These are phyloP conservation scores for Aplysia californica DNA, from an alignment of 1,140 invertebrate genomes.

Conservation along the genomic window DNA sequence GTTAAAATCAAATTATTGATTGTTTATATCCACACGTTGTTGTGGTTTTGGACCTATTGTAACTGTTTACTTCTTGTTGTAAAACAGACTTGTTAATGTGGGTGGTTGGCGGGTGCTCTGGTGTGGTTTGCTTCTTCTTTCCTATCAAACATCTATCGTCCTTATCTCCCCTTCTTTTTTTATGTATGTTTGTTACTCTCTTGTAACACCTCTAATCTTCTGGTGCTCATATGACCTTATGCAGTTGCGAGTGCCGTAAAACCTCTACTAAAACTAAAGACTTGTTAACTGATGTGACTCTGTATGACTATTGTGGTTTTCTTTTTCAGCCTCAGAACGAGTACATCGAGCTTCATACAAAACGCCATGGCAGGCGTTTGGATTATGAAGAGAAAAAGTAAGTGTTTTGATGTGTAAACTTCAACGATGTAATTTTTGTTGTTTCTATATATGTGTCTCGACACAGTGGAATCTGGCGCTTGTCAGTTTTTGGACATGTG, in stretches of 20 bases:
- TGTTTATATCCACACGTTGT: too few relatives aligned
- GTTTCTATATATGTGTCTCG: not conserved
- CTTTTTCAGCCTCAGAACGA: conserved; percentile 94
- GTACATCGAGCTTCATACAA: conserved; percentile 97
- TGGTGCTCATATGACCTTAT: not conserved
- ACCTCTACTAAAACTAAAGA: not conserved
- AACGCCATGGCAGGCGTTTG: conserved; percentile 93
- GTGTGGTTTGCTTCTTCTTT: too few relatives aligned
- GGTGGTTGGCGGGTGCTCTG: too few relatives aligned
- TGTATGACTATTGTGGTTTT: conserved; percentile 7
- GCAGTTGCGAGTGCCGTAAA: not conserved
- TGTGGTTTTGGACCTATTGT: too few relatives aligned
- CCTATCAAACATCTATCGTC: not conserved
- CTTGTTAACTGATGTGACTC: not conserved
- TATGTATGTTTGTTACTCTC: not conserved
- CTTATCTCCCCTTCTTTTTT: not conserved
- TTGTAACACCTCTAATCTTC: not conserved
- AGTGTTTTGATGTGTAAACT: conserved; percentile 41
- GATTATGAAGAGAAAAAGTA: conserved; percentile 96
- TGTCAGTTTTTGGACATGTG: too few relatives aligned
- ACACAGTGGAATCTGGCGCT: too few relatives aligned
- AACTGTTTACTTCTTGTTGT: too few relatives aligned
- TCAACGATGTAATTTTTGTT: too few relatives aligned
- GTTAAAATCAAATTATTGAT: too few relatives aligned
- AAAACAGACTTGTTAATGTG: too few relatives aligned